Percentiles rank a stretch among this genome's conserved stretches.
Evolutionary conservation across 2,888 invertebrate genomes (phyloP).

Genomic region (Dasypogon diadema): DNA sequence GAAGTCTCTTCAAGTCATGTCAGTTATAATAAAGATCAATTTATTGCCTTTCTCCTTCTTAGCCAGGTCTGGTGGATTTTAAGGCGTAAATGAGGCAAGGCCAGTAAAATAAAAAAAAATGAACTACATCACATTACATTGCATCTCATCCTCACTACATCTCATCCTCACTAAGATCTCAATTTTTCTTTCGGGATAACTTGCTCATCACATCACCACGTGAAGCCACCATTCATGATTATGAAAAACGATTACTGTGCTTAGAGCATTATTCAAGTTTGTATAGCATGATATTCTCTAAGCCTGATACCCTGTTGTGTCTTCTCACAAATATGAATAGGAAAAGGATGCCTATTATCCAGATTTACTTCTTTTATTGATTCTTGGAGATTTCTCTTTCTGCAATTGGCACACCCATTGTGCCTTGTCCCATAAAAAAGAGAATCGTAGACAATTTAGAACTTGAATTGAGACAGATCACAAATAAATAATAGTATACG

Average conservation of each 20-base stretch:
- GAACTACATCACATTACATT: too few species aligned
- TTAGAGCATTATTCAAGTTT: too few species aligned
- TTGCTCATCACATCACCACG: conserved; percentile 10
- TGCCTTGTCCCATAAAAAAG: neutral
- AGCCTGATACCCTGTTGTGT: neutral
- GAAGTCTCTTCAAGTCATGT: neutral
- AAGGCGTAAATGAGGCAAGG: neutral
- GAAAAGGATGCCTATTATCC: neutral
- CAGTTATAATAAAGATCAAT: conserved; percentile 20
- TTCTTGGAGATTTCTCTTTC: neutral
- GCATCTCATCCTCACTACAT: neutral
- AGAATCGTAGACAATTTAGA: neutral
- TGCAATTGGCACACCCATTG: neutral
- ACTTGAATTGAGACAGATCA: neutral
- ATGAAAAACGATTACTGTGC: too few species aligned
- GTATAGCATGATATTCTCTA: too few species aligned
- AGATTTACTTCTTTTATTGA: neutral
- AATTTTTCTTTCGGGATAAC: neutral
- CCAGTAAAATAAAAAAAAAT: neutral
- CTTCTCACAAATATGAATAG: neutral
- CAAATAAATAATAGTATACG: too few species aligned
- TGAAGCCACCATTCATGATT: conserved; percentile 30
- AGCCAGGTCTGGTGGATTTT: neutral
- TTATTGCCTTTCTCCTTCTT: conserved; percentile 37
- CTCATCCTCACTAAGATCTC: neutral